Percentiles rank a stretch among this genome's conserved stretches.
phyloP scores from a whole-genome alignment of 2,888 invertebrate genomes.

The Rhagonycha fulva region DNA sequence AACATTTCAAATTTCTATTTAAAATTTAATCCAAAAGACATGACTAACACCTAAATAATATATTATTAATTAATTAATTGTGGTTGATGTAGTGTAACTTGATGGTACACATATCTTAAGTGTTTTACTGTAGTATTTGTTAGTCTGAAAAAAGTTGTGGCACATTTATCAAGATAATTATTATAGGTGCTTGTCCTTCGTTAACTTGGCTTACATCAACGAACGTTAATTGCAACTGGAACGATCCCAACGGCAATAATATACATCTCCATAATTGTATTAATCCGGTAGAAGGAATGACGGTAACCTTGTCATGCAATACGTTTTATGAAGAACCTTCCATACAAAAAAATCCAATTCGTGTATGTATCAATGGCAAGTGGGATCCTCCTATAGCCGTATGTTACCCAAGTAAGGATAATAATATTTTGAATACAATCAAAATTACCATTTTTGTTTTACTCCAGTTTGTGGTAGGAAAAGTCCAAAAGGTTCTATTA shows the following conservation, averaged over 20 bases:
- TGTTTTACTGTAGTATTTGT: no score
- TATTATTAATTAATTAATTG: no score
- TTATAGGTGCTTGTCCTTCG: not conserved
- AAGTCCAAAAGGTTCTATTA: slow-evolving; percentile 31
- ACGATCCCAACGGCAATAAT: not conserved
- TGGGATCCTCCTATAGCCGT: not conserved
- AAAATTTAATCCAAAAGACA: no score
- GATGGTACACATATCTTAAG: no score
- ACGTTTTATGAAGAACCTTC: not conserved
- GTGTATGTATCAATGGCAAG: not conserved
- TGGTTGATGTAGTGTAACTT: no score
- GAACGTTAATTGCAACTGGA: not conserved
- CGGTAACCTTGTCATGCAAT: not conserved
- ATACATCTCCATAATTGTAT: not conserved
- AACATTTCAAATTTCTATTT: no score
- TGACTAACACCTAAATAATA: no score
- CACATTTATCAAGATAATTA: not conserved
- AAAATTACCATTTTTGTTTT: no score
- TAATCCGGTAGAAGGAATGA: not conserved
- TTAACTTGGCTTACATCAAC: not conserved
- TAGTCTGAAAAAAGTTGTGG: no score
- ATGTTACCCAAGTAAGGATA: not conserved
- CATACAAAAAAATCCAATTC: not conserved
- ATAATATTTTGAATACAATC: no score
- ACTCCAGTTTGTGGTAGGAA: slow-evolving; percentile 46